Conservation (phyloP, 92 coral and sea anemone genomes). For the Plumapathes pennacea region DNA sequence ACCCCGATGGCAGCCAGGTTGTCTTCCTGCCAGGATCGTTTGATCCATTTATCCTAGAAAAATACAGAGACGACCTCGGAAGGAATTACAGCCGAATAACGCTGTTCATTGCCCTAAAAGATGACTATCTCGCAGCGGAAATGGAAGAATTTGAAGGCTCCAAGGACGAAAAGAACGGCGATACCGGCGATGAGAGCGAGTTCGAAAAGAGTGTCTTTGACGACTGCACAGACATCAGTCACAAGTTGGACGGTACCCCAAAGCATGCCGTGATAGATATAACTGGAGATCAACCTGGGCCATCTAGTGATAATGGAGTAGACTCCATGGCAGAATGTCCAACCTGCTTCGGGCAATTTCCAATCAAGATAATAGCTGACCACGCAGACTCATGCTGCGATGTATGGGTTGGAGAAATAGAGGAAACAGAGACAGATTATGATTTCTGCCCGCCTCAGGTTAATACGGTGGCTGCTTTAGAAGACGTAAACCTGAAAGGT, state of each 20-base stretch:
- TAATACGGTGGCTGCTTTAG: no score
- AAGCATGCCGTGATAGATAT: no score
- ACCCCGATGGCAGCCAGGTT: conserved; percentile 58
- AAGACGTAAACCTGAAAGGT: no score
- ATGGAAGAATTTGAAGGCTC: not conserved
- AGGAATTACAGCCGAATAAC: conserved; percentile 19
- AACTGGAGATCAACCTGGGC: no score
- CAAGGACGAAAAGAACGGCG: conserved; percentile 4
- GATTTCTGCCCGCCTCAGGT: no score
- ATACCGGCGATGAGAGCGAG: not conserved
- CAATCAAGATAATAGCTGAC: conserved; percentile 9
- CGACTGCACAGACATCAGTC: no score
- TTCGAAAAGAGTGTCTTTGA: conserved; percentile 1
- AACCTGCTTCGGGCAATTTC: conserved; percentile 17
- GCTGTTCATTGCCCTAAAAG: conserved; percentile 20
- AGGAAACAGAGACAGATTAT: no score
- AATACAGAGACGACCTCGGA: conserved; percentile 49
- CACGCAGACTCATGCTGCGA: conserved; percentile 42
- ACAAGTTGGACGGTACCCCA: no score
- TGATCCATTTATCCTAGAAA: conserved; percentile 37
- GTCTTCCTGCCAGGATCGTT: conserved; percentile 29
- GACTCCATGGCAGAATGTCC: no score
- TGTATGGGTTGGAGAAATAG: conserved; percentile 21
- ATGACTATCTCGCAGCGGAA: conserved; percentile 14
- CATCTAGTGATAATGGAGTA: no score